These are phyloP conservation scores for Coronaproctus castanopsis DNA, from an alignment of 2,888 invertebrate species.

Conservation along the genomic window DNA sequence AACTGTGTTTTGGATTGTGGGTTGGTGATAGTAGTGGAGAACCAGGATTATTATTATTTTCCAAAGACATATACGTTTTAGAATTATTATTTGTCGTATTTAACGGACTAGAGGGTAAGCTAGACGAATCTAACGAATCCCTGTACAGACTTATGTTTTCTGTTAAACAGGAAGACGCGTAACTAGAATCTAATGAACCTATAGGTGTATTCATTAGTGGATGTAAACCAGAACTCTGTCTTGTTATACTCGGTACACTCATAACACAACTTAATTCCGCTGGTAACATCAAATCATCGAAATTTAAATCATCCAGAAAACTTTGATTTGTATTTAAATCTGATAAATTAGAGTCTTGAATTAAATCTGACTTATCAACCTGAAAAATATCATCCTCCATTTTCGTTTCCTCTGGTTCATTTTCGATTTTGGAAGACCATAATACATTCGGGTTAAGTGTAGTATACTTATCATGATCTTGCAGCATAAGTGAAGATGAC, in stretches of 20 bases:
- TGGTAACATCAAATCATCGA: conserved; percentile 59
- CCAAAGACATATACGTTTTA: conserved; percentile 38
- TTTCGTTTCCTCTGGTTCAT: conserved; percentile 8
- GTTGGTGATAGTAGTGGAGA: conserved; percentile 30
- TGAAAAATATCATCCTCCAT: conserved; percentile 26
- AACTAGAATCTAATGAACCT: conserved; percentile 12
- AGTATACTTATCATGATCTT: conserved; percentile 12
- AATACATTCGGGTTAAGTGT: conserved; percentile 9
- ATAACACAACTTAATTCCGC: conserved; percentile 31
- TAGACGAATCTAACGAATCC: conserved; percentile 24
- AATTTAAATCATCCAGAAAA: conserved; percentile 60
- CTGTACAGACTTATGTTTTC: conserved; percentile 23
- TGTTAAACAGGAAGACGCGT: conserved; percentile 25
- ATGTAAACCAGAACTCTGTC: conserved; percentile 8
- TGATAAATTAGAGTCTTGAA: conserved; percentile 47
- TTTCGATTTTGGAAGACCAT: conserved; percentile 9
- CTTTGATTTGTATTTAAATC: conserved; percentile 46
- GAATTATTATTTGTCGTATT: conserved; percentile 18
- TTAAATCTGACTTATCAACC: conserved; percentile 68
- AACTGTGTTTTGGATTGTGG: conserved; percentile 27
- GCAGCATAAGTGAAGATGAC: conserved; percentile 9
- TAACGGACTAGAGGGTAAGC: conserved; percentile 34
- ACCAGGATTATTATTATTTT: conserved; percentile 34
- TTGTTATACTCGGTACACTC: conserved; percentile 4
- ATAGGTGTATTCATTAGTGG: conserved; percentile 6